Conservation (phyloP, 2,113 vertebrate genomes). For the Halcyon malimbica region DNA sequence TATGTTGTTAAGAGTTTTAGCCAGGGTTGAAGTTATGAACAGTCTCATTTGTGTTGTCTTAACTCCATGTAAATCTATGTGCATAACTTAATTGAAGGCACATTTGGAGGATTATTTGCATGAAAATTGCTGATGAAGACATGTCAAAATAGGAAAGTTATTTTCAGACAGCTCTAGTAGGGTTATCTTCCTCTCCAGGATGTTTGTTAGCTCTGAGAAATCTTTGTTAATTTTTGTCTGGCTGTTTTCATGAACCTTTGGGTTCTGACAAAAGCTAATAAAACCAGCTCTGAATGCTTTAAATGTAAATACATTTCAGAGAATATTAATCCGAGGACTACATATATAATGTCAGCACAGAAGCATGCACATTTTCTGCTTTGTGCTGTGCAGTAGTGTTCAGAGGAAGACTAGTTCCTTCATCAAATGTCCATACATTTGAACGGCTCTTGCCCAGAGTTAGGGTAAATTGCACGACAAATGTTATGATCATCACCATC, state of each 20-base stretch:
- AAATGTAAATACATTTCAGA: slow-evolving; percentile 48
- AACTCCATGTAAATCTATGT: slow-evolving; percentile 70
- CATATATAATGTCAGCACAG: not conserved
- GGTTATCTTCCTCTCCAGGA: slow-evolving; percentile 47
- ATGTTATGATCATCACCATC: not conserved
- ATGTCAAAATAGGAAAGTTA: slow-evolving; percentile 58
- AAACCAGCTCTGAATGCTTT: slow-evolving; percentile 46
- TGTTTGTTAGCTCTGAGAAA: slow-evolving; percentile 48
- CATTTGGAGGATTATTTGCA: slow-evolving; percentile 63
- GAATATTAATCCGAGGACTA: slow-evolving; percentile 34
- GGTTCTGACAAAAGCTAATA: slow-evolving; percentile 55
- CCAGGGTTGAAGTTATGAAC: slow-evolving; percentile 16
- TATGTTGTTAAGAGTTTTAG: not conserved
- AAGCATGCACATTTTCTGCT: not conserved
- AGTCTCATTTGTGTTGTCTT: slow-evolving; percentile 36
- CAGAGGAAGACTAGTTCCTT: not conserved
- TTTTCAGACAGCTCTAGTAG: slow-evolving; percentile 60
- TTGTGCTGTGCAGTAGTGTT: not conserved
- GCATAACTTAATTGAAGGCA: slow-evolving; percentile 53
- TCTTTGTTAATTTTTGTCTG: slow-evolving; percentile 55
- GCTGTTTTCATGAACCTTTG: slow-evolving; percentile 30
- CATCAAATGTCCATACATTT: slow-evolving; percentile 2
- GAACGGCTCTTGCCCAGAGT: not conserved
- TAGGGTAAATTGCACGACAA: not conserved
- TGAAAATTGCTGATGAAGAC: slow-evolving; percentile 65